Evolutionary conservation across 2,888 invertebrate genomes (phyloP).

Genomic region (Onthophagus sagittarius): DNA sequence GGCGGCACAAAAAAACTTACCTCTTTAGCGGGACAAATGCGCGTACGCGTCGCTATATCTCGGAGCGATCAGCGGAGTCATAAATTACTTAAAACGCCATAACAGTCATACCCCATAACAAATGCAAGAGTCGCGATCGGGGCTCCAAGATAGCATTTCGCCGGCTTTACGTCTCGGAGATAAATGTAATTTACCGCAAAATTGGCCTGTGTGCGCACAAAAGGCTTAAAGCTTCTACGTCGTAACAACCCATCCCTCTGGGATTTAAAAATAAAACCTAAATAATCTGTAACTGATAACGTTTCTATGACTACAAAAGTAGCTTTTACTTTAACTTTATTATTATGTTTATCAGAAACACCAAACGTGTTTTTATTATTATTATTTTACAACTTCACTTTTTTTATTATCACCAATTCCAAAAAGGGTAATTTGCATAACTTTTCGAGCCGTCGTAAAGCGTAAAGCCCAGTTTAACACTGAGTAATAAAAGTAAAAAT

Average conservation of each 20-base stretch:
- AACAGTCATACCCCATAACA: conserved; percentile 12
- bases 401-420: background rate
- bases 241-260: background rate
- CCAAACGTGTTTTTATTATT: background rate
- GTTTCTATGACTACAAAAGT: too few species aligned
- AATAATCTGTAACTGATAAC: too few species aligned
- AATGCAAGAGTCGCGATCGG: conserved; percentile 9
- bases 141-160: conserved; percentile 5
- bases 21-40: background rate
- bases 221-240: background rate
- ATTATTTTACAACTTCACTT: background rate
- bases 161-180: conserved; percentile 9
- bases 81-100: conserved; percentile 13
- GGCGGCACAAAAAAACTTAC: background rate
- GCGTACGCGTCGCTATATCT: background rate
- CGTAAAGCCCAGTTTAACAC: background rate
- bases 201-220: conserved; percentile 2
- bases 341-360: background rate
- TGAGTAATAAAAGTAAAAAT: background rate
- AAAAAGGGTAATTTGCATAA: background rate
- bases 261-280: too few species aligned
- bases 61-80: conserved; percentile 3
- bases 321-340: too few species aligned
- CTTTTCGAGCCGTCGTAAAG: background rate
- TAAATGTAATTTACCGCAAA: conserved; percentile 13